These are phyloP conservation scores for Acheta domesticus DNA, from an alignment of 2,888 invertebrate species.

Conservation along the genomic window DNA sequence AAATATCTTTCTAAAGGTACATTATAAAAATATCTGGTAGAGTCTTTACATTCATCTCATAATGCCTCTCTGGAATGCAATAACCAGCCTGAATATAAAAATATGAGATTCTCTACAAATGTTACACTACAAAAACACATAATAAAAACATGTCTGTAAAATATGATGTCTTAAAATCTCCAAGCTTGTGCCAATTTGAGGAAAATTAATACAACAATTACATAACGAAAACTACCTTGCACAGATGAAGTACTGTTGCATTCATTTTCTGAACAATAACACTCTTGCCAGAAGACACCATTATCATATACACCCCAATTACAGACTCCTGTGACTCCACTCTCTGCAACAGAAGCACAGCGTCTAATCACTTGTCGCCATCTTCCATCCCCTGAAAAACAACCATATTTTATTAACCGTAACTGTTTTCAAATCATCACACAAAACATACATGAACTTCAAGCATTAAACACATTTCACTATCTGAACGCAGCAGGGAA, in stretches of 20 bases:
- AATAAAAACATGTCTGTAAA: too few relatives aligned
- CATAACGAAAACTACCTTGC: not conserved
- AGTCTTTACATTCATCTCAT: too few relatives aligned
- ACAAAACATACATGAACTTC: too few relatives aligned
- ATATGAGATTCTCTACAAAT: too few relatives aligned
- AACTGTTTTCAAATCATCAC: not conserved
- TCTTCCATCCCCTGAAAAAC: constrained; percentile 82
- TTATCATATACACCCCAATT: constrained; percentile 95
- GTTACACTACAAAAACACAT: too few relatives aligned
- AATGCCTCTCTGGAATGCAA: too few relatives aligned
- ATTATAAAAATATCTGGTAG: too few relatives aligned
- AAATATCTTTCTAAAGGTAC: too few relatives aligned
- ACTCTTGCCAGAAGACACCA: constrained; percentile 95
- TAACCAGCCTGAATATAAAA: too few relatives aligned
- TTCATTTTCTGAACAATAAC: constrained; percentile 88
- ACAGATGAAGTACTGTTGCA: constrained; percentile 62
- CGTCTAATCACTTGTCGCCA: constrained; percentile 88
- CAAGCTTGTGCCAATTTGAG: not conserved
- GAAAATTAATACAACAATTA: not conserved
- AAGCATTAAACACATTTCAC: too few relatives aligned
- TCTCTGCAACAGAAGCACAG: constrained; percentile 86
- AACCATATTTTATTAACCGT: not conserved
- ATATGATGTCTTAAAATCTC: not conserved
- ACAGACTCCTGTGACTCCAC: constrained; percentile 90
- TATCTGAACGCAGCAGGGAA: too few relatives aligned